Evolutionary conservation across 2,797 vertebrate species (phyloP).

Genomic region (Hippoglossus hippoglossus): DNA sequence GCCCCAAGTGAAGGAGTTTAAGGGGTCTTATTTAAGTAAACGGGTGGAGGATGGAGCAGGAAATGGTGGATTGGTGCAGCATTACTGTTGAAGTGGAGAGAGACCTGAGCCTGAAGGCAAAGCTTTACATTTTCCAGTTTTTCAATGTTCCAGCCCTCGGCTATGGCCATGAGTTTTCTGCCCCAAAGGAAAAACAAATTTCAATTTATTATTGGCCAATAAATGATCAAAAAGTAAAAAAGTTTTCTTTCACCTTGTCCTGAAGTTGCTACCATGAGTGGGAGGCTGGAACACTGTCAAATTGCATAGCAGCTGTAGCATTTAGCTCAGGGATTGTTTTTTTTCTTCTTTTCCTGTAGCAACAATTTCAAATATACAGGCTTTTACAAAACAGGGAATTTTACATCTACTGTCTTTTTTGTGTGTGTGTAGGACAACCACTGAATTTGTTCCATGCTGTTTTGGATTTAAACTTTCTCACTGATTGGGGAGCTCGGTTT

Average conservation of each 20-base stretch:
- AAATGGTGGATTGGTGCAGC: no score
- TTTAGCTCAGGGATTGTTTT: constrained; percentile 10
- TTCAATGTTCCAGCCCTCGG: background rate
- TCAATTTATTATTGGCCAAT: background rate
- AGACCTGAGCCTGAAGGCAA: no score
- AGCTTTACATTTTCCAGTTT: no score
- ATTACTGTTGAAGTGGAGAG: no score
- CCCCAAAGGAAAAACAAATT: no score
- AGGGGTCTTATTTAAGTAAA: no score
- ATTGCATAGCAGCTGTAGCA: constrained; percentile 26
- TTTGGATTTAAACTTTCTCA: constrained; percentile 1
- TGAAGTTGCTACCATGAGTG: constrained; percentile 24
- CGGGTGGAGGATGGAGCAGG: no score
- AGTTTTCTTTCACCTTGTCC: constrained; percentile 21
- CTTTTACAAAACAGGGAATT: background rate
- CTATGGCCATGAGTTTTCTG: background rate
- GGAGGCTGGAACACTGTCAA: constrained; percentile 24
- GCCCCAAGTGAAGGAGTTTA: background rate
- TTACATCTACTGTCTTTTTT: background rate
- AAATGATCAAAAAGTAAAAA: background rate
- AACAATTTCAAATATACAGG: constrained; percentile 5
- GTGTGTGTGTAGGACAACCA: background rate
- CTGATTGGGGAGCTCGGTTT: background rate
- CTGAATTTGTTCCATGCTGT: constrained; percentile 1
- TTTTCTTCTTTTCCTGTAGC: constrained; percentile 6